These are phyloP conservation scores for Fukomys damarensis DNA, from an alignment of 2,113 vertebrate species.

Conservation along the genomic window DNA sequence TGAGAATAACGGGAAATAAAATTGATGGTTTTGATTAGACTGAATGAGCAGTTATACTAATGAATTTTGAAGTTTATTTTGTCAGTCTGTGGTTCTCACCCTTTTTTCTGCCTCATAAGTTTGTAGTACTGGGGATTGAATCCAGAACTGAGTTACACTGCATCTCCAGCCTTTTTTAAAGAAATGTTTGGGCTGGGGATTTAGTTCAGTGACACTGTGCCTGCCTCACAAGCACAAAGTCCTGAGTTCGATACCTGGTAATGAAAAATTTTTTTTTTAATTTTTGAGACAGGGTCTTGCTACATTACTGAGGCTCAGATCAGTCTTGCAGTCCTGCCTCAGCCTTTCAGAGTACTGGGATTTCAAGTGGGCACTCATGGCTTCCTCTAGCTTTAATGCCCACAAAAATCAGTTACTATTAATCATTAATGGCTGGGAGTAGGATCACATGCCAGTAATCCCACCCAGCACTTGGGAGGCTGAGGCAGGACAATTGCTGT, in stretches of 20 bases:
- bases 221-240: too few species aligned
- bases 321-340: background rate
- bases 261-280: too few species aligned
- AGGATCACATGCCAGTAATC: too few species aligned
- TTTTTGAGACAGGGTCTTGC: background rate
- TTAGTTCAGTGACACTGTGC: too few species aligned
- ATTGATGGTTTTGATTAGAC: constrained; percentile 6
- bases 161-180: background rate
- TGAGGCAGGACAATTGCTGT: too few species aligned
- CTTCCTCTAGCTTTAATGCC: background rate
- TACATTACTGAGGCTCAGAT: background rate
- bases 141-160: background rate
- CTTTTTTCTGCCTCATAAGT: constrained; percentile 6
- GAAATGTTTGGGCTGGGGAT: background rate
- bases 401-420: constrained; percentile 13
- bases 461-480: too few species aligned
- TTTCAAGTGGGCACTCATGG: background rate
- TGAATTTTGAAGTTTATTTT: constrained; percentile 49
- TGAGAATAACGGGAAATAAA: constrained; percentile 36
- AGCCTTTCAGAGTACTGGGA: background rate
- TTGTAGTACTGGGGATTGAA: background rate
- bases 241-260: too few species aligned
- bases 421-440: background rate
- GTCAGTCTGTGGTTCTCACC: constrained; percentile 1
- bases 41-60: constrained; percentile 30